A percentile compares a stretch with the other conserved stretches of the same genome.
phyloP scores from a whole-genome alignment of 2,113 vertebrate genomes.

The Aramus guarauna region DNA sequence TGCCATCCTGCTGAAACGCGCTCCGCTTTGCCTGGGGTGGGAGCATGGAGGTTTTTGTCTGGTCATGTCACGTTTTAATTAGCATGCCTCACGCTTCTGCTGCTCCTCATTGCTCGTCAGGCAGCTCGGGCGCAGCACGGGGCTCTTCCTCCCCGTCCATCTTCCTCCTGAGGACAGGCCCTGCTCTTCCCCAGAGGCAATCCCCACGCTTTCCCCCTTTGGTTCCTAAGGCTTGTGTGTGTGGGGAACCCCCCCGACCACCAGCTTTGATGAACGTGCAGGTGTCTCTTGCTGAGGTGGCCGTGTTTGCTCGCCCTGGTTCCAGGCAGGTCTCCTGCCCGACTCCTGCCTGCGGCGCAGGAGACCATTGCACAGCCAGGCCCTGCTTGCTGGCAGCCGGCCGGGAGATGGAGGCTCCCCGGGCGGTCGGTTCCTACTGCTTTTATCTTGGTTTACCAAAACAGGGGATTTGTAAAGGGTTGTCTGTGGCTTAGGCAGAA shows the following conservation, averaged over 20 bases:
- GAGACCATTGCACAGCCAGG: no score
- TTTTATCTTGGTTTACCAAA: background rate
- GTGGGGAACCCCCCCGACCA: rapidly evolving
- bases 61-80: background rate
- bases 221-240: background rate
- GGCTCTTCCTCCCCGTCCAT: background rate
- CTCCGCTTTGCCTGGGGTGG: background rate
- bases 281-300: rapidly evolving
- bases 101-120: rapidly evolving
- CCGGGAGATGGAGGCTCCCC: background rate
- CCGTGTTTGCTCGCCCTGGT: background rate
- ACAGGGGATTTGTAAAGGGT: background rate
- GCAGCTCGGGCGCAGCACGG: rapidly evolving
- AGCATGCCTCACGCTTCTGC: rapidly evolving
- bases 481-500: rapidly evolving
- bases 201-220: background rate
- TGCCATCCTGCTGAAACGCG: background rate
- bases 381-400: background rate
- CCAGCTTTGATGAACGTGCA: rapidly evolving
- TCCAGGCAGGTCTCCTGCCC: background rate
- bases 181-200: background rate
- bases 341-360: background rate
- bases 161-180: background rate
- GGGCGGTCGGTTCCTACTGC: rapidly evolving
- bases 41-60: background rate